phyloP scores from a whole-genome alignment of 2,113 vertebrate species.

The Galbula dea region DNA sequence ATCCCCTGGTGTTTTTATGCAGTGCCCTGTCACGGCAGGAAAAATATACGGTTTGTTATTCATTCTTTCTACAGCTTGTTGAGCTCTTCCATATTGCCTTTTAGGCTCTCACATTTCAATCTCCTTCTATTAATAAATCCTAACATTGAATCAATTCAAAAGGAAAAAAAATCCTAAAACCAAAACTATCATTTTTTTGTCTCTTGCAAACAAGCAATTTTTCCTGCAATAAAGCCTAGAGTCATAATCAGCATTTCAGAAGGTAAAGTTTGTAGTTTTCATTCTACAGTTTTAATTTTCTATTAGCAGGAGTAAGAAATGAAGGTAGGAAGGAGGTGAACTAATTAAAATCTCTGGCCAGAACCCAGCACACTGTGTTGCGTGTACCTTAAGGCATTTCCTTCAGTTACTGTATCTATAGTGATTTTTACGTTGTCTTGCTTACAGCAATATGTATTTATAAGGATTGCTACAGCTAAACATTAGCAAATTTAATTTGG shows the following conservation, averaged over 20 bases:
- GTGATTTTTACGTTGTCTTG: background rate
- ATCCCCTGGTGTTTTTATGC: conserved; percentile 51
- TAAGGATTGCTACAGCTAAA: background rate
- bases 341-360: background rate
- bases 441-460: background rate
- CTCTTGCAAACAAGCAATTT: background rate
- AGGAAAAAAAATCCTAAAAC: background rate
- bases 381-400: background rate
- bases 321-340: background rate
- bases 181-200: background rate
- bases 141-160: background rate
- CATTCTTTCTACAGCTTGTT: conserved; percentile 12
- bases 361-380: background rate
- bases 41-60: conserved; percentile 63
- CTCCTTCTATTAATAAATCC: conserved; percentile 35
- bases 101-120: background rate
- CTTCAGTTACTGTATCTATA: background rate
- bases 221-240: background rate
- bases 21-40: conserved; percentile 42
- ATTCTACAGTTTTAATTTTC: background rate
- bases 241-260: background rate
- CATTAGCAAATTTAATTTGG: background rate
- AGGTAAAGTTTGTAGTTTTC: background rate
- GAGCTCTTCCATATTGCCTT: conserved; percentile 31
- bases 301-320: background rate